Percentiles rank a stretch among this genome's conserved stretches.
Evolutionary conservation across 2,888 invertebrate species (phyloP).

Genomic region (Cataglyphis albicans): DNA sequence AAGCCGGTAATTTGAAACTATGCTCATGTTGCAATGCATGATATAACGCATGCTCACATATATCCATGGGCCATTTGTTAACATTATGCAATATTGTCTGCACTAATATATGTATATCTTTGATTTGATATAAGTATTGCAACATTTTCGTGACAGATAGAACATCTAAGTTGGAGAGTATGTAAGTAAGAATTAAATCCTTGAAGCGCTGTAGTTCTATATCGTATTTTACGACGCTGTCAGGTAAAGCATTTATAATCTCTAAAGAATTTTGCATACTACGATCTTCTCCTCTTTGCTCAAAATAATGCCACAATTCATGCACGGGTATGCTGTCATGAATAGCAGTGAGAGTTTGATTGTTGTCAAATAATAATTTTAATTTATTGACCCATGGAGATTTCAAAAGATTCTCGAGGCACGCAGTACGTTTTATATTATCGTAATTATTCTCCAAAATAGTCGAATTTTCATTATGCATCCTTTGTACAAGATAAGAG

Average conservation of each 20-base stretch:
- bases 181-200: conserved; percentile 88
- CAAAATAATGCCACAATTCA: conserved; percentile 87
- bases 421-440: conserved; percentile 87
- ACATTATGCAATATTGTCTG: conserved; percentile 80
- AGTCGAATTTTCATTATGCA: conserved; percentile 87
- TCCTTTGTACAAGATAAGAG: conserved; percentile 90
- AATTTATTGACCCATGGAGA: conserved; percentile 87
- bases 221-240: conserved; percentile 87
- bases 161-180: conserved; percentile 87
- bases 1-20: conserved; percentile 76
- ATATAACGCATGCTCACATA: conserved; percentile 80
- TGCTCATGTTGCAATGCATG: conserved; percentile 77
- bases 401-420: conserved; percentile 88
- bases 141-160: conserved; percentile 80
- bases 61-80: conserved; percentile 79
- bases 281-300: conserved; percentile 86
- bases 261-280: conserved; percentile 85
- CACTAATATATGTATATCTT: conserved; percentile 77
- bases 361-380: conserved; percentile 87
- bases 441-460: conserved; percentile 87
- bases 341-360: conserved; percentile 88
- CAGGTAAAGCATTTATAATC: conserved; percentile 88
- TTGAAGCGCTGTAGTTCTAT: conserved; percentile 87
- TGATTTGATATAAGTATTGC: conserved; percentile 80
- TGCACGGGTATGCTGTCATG: conserved; percentile 87